These are phyloP conservation scores for Trachops cirrhosus DNA, from an alignment of 2,797 vertebrate genomes.

Conservation along the genomic window DNA sequence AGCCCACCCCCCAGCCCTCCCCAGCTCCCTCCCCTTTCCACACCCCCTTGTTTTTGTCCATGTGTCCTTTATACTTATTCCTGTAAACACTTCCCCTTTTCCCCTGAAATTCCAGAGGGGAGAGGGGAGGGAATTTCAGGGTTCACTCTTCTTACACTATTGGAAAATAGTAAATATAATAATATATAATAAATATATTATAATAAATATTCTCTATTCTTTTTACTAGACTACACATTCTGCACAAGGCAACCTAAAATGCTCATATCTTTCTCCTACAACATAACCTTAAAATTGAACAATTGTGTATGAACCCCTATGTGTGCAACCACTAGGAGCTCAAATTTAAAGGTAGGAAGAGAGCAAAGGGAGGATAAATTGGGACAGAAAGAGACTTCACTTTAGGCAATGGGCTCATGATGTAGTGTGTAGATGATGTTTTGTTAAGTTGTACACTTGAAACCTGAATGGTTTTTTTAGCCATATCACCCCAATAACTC, in stretches of 20 bases:
- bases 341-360: background rate
- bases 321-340: background rate
- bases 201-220: background rate
- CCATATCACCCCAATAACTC: background rate
- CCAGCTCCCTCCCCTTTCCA: no score
- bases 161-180: no score
- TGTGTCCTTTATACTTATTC: no score
- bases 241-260: background rate
- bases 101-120: no score
- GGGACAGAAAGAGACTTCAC: background rate
- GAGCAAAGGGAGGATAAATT: background rate
- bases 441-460: background rate
- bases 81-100: no score
- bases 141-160: background rate
- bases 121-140: no score
- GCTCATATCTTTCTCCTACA: background rate
- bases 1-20: no score
- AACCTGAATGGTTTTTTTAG: background rate
- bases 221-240: background rate
- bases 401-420: background rate
- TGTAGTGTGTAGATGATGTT: background rate
- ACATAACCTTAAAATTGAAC: background rate
- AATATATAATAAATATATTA: no score
- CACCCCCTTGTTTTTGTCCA: no score
- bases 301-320: background rate